Conservation (phyloP, 1,140 invertebrate genomes). For the Steinernema khuongi region DNA sequence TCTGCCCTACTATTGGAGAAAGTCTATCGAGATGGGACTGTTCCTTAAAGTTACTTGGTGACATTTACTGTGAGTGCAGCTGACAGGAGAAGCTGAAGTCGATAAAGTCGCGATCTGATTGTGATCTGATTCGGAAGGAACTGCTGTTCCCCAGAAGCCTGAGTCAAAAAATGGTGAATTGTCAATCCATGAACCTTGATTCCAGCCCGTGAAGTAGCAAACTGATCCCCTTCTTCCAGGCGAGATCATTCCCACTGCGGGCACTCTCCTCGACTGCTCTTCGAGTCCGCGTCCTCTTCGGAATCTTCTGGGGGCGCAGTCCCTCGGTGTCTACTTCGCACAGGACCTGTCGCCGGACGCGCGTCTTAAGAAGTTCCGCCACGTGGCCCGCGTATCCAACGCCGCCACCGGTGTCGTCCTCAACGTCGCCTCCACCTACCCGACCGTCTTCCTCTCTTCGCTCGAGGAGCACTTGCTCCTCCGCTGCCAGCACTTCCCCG, state of each 20-base stretch:
- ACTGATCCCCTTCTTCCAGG: background rate
- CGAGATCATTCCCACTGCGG: background rate
- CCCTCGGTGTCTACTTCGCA: background rate
- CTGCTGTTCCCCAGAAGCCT: no score
- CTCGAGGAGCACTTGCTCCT: background rate
- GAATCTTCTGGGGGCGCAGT: background rate
- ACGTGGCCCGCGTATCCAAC: background rate
- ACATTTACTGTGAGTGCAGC: no score
- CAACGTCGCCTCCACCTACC: background rate
- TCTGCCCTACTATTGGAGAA: no score
- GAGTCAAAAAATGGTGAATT: no score
- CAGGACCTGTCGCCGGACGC: slow-evolving; percentile 3
- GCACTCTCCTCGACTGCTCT: background rate
- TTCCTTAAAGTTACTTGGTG: no score
- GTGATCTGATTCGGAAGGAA: no score
- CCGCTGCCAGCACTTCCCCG: background rate
- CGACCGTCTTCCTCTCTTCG: background rate
- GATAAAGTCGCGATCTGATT: no score
- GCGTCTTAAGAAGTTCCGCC: slow-evolving; percentile 1
- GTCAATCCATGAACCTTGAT: background rate
- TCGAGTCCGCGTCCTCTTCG: background rate
- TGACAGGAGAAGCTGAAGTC: no score
- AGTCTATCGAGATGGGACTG: no score
- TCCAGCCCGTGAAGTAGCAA: background rate
- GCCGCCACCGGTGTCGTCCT: background rate